A percentile compares a stretch with the other conserved stretches of the same genome.
Evolutionary conservation across 2,113 vertebrate species (phyloP).

Genomic region (Regulus satrapa): DNA sequence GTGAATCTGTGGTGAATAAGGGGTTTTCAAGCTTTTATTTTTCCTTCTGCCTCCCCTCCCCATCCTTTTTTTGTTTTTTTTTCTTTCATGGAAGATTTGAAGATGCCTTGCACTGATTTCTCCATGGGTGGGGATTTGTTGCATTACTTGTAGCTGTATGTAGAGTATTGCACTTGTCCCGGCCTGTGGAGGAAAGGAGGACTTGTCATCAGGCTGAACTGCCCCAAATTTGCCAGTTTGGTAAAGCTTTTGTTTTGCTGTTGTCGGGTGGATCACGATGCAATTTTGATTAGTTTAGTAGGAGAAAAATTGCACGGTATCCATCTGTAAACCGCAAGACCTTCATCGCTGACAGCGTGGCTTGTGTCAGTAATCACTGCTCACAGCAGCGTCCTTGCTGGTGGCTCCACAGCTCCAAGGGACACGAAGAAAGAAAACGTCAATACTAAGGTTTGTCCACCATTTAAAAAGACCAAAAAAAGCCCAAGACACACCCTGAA

Average conservation of each 20-base stretch:
- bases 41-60: rapidly evolving
- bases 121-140: constrained; percentile 82
- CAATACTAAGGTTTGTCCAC: not conserved
- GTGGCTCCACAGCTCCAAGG: not conserved
- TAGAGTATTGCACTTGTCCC: constrained; percentile 88
- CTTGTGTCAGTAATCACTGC: not conserved
- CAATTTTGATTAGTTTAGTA: constrained; percentile 85
- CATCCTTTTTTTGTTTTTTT: too few species aligned
- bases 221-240: not conserved
- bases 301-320: constrained; percentile 96
- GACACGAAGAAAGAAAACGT: not conserved
- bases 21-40: not conserved
- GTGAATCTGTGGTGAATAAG: constrained; percentile 27
- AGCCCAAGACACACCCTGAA: not conserved
- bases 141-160: constrained; percentile 77
- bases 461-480: not conserved
- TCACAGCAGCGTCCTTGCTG: not conserved
- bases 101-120: constrained; percentile 61
- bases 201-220: constrained; percentile 28
- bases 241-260: constrained; percentile 80
- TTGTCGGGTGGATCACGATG: constrained; percentile 94
- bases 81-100: not conserved
- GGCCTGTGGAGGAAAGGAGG: constrained; percentile 82
- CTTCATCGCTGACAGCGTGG: constrained; percentile 34
- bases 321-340: constrained; percentile 95